These are phyloP conservation scores for Iphiclides podalirius DNA, from an alignment of 2,888 invertebrate species.

Conservation along the genomic window DNA sequence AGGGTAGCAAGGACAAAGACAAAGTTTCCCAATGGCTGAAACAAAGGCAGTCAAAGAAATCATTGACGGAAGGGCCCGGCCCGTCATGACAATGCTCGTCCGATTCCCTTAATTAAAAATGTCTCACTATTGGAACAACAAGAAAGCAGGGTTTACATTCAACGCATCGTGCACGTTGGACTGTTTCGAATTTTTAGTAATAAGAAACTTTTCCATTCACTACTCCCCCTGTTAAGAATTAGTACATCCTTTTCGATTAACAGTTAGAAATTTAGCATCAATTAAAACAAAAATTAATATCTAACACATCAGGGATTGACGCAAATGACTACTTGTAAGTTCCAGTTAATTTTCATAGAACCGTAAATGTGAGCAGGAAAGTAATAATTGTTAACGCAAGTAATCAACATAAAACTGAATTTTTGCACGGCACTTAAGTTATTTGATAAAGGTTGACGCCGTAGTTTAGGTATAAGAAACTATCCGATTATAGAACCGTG, in stretches of 20 bases:
- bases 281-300: too few relatives aligned
- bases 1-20: constrained; percentile 34
- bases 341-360: too few relatives aligned
- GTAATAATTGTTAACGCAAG: too few relatives aligned
- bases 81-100: constrained; percentile 46
- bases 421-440: too few relatives aligned
- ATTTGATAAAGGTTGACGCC: too few relatives aligned
- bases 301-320: too few relatives aligned
- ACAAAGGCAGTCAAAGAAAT: constrained; percentile 59
- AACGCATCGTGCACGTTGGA: not conserved
- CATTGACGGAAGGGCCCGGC: constrained; percentile 44
- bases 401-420: too few relatives aligned
- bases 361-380: too few relatives aligned
- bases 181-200: not conserved
- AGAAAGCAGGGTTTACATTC: constrained; percentile 16
- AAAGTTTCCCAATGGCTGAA: constrained; percentile 43
- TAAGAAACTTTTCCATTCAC: not conserved
- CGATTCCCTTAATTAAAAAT: constrained; percentile 77
- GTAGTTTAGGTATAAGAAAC: too few relatives aligned
- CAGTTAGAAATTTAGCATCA: too few relatives aligned
- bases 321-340: too few relatives aligned
- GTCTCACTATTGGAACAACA: constrained; percentile 63
- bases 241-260: not conserved
- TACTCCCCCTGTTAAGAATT: not conserved
- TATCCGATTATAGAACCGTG: too few relatives aligned